phyloP scores from a whole-genome alignment of 1,140 invertebrate species.

The Bombyx mandarina region DNA sequence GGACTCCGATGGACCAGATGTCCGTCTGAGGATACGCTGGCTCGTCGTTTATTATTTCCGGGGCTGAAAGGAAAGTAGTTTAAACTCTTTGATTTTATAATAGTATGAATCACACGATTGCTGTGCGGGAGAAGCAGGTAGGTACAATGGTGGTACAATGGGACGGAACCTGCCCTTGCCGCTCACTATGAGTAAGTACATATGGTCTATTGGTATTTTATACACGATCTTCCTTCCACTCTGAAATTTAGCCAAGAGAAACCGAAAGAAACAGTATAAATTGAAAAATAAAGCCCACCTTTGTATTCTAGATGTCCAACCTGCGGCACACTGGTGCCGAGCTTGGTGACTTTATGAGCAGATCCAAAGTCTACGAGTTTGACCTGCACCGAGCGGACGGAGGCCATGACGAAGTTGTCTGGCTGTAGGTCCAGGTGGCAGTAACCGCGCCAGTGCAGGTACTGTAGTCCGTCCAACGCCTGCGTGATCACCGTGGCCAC shows the following conservation, averaged over 20 bases:
- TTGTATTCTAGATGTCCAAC: constrained; percentile 81
- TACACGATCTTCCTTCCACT: neutral
- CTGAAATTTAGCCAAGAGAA: neutral
- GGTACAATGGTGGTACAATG: neutral
- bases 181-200: too few species aligned
- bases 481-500: constrained; percentile 88
- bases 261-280: too few species aligned
- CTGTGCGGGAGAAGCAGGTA: neutral
- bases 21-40: constrained; percentile 91
- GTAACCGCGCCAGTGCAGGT: constrained; percentile 93
- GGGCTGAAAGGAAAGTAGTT: constrained; percentile 73
- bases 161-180: too few species aligned
- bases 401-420: constrained; percentile 96
- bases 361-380: constrained; percentile 95
- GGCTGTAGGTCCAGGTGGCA: constrained; percentile 96
- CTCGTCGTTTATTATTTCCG: constrained; percentile 92
- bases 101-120: too few species aligned
- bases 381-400: constrained; percentile 86
- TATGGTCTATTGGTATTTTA: neutral
- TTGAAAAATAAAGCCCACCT: constrained; percentile 58
- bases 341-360: constrained; percentile 83
- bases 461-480: constrained; percentile 89
- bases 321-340: constrained; percentile 80
- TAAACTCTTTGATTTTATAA: too few species aligned
- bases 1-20: constrained; percentile 95